phyloP scores from a whole-genome alignment of 2,797 vertebrate genomes.

The Trichosurus vulpecula region DNA sequence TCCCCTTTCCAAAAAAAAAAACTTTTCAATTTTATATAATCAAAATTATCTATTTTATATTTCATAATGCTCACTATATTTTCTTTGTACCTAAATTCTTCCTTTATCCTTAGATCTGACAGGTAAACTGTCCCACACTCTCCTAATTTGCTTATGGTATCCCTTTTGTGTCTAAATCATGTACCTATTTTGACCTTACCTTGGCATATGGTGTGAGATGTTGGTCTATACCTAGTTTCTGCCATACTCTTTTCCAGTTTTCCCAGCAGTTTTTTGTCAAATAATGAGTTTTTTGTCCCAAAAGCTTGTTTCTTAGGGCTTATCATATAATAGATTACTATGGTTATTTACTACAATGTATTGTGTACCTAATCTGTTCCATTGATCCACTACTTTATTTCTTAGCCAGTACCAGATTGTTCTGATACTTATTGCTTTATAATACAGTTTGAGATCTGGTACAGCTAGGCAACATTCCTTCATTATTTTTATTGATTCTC shows the following conservation, averaged over 20 bases:
- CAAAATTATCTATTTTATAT: not conserved
- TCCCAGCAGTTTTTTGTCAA: not conserved
- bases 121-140: not conserved
- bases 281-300: not conserved
- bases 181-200: not conserved
- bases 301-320: not conserved
- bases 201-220: too few species aligned
- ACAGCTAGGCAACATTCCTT: not conserved
- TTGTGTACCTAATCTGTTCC: not conserved
- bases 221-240: not conserved
- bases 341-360: not conserved
- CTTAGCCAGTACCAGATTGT: not conserved
- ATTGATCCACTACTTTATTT: not conserved
- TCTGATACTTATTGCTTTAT: not conserved
- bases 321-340: not conserved
- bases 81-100: not conserved
- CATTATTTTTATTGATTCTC: not conserved
- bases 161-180: not conserved
- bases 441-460: not conserved
- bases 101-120: not conserved
- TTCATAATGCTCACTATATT: not conserved
- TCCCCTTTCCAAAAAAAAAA: too few species aligned
- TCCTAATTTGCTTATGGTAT: not conserved
- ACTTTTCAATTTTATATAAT: not conserved
- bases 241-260: not conserved